These are phyloP conservation scores for Poecile montanus DNA, from an alignment of 2,797 vertebrate genomes.

Conservation along the genomic window DNA sequence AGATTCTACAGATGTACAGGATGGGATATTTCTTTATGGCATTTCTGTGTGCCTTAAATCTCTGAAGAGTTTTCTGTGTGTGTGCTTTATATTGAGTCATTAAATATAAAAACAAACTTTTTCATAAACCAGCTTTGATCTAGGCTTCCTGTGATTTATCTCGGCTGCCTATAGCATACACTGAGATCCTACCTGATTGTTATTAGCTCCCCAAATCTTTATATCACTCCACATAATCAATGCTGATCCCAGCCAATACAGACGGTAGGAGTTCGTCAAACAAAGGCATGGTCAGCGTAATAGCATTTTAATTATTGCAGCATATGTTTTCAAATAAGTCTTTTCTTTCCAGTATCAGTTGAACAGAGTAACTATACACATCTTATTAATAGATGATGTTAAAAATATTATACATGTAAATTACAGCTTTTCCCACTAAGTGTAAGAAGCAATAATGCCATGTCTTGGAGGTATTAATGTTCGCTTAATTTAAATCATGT, in stretches of 20 bases:
- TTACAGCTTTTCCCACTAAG: constrained; percentile 50
- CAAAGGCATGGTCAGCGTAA: constrained; percentile 77
- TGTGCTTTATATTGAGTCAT: constrained; percentile 85
- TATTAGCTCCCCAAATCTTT: constrained; percentile 79
- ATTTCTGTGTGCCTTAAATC: constrained; percentile 84
- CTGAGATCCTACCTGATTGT: constrained; percentile 74
- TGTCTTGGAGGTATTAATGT: constrained; percentile 61
- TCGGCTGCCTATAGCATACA: constrained; percentile 84
- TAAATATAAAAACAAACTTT: constrained; percentile 90
- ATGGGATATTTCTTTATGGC: constrained; percentile 84
- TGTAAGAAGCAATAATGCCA: constrained; percentile 36
- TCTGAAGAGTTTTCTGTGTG: constrained; percentile 82
- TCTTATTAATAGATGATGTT: constrained; percentile 46
- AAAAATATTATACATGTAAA: constrained; percentile 58
- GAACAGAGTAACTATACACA: not conserved
- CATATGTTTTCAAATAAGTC: constrained; percentile 59
- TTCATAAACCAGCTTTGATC: constrained; percentile 87
- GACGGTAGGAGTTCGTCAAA: constrained; percentile 71
- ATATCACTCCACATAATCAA: constrained; percentile 77
- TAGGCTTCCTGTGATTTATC: constrained; percentile 92
- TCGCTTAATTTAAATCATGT: constrained; percentile 71
- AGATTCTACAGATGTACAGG: constrained; percentile 80
- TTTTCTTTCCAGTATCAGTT: constrained; percentile 59
- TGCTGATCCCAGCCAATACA: constrained; percentile 79
- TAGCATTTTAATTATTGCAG: constrained; percentile 73